Evolutionary conservation across 2,797 vertebrate genomes (phyloP).

Genomic region (Linurgus olivaceus): DNA sequence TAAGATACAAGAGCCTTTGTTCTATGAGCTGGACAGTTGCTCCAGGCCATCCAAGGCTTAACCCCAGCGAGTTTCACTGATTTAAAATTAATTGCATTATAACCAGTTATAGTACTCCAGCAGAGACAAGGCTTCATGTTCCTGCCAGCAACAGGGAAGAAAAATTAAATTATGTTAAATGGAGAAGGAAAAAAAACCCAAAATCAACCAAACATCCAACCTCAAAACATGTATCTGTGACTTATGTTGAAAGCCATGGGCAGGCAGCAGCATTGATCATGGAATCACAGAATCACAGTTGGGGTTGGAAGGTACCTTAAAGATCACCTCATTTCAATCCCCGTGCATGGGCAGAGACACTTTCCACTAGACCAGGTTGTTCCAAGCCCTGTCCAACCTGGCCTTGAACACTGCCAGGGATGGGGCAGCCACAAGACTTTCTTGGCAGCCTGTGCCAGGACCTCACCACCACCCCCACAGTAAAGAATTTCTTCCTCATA

Average conservation of each 20-base stretch:
- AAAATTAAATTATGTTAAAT: not conserved
- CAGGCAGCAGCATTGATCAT: not conserved
- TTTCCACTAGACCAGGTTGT: not conserved
- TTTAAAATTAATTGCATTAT: not conserved
- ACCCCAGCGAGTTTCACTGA: not conserved
- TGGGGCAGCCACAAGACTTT: not conserved
- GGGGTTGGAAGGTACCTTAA: not conserved
- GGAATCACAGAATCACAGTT: not conserved
- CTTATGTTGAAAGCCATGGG: not conserved
- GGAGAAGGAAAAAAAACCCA: accelerated
- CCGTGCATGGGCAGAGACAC: not conserved
- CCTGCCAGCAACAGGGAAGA: not conserved
- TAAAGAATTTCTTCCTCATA: not conserved
- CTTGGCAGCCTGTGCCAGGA: not conserved
- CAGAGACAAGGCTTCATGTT: not conserved
- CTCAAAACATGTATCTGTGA: not conserved
- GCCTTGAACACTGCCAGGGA: not conserved
- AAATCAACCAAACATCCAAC: not conserved
- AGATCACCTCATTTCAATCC: not conserved
- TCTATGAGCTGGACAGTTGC: not conserved
- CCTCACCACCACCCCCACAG: not conserved
- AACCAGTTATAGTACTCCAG: not conserved
- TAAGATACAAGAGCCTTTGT: slow-evolving; percentile 13
- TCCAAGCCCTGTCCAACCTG: not conserved
- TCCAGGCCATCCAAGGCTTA: not conserved